Conservation (phyloP, 2,888 invertebrate species). For the Hesperia comma region DNA sequence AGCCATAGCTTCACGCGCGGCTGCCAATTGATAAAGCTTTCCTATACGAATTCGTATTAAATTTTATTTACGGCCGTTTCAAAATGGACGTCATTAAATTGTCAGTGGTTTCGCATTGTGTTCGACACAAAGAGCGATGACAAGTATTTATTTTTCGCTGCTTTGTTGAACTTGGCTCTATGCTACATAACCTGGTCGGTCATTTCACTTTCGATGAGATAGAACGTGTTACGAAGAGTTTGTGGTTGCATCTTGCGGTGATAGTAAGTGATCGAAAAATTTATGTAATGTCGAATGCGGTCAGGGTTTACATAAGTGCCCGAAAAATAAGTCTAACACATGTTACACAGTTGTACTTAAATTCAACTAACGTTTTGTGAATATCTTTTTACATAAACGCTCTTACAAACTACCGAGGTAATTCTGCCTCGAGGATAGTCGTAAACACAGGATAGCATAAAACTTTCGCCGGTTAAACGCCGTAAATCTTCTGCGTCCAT, state of each 20-base stretch:
- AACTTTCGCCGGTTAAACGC: no score
- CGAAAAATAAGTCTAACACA: neutral
- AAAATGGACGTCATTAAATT: slow-evolving; percentile 7
- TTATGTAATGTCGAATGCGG: neutral
- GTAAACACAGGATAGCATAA: no score
- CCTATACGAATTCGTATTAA: neutral
- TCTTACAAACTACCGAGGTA: no score
- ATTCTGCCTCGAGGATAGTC: no score
- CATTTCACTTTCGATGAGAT: slow-evolving; percentile 4
- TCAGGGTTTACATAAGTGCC: neutral
- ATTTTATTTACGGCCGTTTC: slow-evolving; percentile 24
- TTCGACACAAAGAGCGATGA: slow-evolving; percentile 21
- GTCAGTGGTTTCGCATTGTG: slow-evolving; percentile 18
- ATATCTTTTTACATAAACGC: no score
- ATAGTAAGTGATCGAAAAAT: neutral
- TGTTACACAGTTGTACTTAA: neutral
- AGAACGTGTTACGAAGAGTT: neutral
- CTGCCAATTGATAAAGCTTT: slow-evolving; percentile 19
- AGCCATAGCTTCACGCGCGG: slow-evolving; percentile 5
- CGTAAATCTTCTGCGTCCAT: no score
- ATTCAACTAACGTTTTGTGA: neutral
- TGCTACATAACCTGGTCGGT: slow-evolving; percentile 1
- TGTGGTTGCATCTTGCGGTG: neutral
- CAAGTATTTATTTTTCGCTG: slow-evolving; percentile 18
- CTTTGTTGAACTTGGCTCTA: slow-evolving; percentile 1